These are phyloP conservation scores for Cheirogaleus major DNA, from an alignment of 2,797 vertebrate species.

Conservation along the genomic window DNA sequence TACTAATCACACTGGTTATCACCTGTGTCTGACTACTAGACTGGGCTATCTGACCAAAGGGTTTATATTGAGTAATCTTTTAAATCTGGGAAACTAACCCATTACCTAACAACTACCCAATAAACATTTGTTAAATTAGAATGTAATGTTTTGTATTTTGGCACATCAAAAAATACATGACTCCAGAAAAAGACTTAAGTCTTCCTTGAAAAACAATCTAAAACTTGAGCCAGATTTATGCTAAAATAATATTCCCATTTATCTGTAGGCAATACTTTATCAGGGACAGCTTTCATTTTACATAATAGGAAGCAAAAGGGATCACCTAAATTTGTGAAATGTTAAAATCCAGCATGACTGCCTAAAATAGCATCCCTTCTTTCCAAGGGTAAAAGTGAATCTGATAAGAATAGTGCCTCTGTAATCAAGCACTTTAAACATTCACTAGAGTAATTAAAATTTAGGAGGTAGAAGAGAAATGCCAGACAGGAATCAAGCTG, in stretches of 20 bases:
- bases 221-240: background rate
- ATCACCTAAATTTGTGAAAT: background rate
- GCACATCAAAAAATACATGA: constrained; percentile 13
- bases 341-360: background rate
- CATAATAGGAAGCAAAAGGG: background rate
- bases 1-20: background rate
- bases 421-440: background rate
- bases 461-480: background rate
- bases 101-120: background rate
- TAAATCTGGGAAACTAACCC: constrained; percentile 31
- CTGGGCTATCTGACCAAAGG: background rate
- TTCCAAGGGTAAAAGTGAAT: background rate
- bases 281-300: background rate
- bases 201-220: constrained; percentile 41
- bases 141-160: background rate
- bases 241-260: background rate
- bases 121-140: constrained; percentile 21
- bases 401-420: background rate
- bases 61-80: background rate
- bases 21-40: background rate
- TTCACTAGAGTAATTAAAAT: background rate
- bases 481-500: background rate
- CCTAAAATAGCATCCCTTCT: constrained; percentile 28
- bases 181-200: constrained; percentile 30
- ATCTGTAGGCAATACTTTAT: constrained; percentile 21